Evolutionary conservation across 2,888 invertebrate genomes (phyloP), one percentile per base, ranked within the genome.

Genomic region (Drosophila gaucha): DNA sequence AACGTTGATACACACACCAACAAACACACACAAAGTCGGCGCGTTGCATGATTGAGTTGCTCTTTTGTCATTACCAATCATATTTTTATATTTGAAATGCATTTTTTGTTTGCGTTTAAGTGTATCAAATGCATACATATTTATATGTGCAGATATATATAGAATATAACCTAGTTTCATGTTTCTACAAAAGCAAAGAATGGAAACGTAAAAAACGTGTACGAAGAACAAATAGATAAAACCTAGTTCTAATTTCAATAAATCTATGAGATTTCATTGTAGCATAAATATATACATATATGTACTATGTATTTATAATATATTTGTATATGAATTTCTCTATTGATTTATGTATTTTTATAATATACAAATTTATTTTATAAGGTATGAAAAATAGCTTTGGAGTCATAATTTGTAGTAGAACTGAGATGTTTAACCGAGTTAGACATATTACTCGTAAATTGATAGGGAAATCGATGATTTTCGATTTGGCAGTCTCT

Each of bases 1-100:
- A 80, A 80, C 71, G 76, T 66, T 72, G 69, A 74, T 74, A 74
- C 75, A 70, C 62, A 67, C 57, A 52, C 64, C 3, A n/a, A 60
- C 30, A 60, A 43, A 22, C 49, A 43, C n/a, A 22, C 35, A 35
- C 38, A 33, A 14, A 8, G 57, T 16, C 43, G 44, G 60, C 18
- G 60, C 46, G 47, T 26, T 47, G 54, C 71, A 58, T 64, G 79
- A 64, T 74, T 79, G 57, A 75, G 75, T 75, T 79, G 76, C 58
- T 47, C 56, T 69, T 78, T 74, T 65, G 57, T 39, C 49, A 26
- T 60, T 60, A 62, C 47, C 63, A 60, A 60, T 60, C 31, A 63
- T n/a, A 60, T 60, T 62, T 62, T 39, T 22, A 30, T 44, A 50
- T 39, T 60, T 24, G 47, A 60, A 62, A 47, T 60, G 63, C 60